Evolutionary conservation across 2,797 vertebrate species (phyloP).

Genomic region (Thalassophryne amazonica): DNA sequence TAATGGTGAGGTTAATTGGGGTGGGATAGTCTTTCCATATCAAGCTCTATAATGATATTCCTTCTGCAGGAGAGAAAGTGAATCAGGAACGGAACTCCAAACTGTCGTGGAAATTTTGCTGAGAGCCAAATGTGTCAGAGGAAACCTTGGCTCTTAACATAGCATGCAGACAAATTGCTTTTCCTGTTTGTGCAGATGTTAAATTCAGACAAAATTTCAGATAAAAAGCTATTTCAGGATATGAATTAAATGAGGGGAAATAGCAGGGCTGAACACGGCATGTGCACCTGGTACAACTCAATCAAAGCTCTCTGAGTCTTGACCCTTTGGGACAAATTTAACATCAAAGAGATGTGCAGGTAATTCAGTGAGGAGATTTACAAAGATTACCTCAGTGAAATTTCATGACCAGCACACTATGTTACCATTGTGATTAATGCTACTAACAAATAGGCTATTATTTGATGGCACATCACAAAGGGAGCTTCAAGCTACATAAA

Average conservation of each 20-base stretch:
- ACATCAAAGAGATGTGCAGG: constrained; percentile 3
- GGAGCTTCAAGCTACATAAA: too few relatives aligned
- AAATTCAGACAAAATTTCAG: constrained; percentile 52
- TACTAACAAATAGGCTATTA: too few relatives aligned
- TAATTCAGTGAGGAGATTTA: constrained; percentile 33
- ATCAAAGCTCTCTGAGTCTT: constrained; percentile 30
- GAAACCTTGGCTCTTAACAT: constrained; percentile 44
- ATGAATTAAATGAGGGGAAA: constrained; percentile 54
- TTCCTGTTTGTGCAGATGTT: constrained; percentile 74
- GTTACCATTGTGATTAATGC: too few relatives aligned
- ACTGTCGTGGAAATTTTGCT: constrained; percentile 50
- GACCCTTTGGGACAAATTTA: constrained; percentile 24
- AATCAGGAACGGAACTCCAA: constrained; percentile 33
- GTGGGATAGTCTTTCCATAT: constrained; percentile 42
- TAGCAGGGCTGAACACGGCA: constrained; percentile 41
- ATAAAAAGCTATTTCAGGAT: constrained; percentile 58
- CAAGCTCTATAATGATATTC: constrained; percentile 19
- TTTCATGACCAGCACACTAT: not conserved
- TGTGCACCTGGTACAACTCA: constrained; percentile 58
- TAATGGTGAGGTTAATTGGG: constrained; percentile 48
- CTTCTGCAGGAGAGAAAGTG: constrained; percentile 36
- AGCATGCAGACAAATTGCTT: constrained; percentile 63
- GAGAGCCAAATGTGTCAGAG: constrained; percentile 40
- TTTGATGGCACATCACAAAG: too few relatives aligned
- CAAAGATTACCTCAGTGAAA: constrained; percentile 5